Evolutionary conservation across 1,140 invertebrate species (phyloP), one percentile per base, ranked within the genome.

Genomic region (Drosophila dunni): DNA sequence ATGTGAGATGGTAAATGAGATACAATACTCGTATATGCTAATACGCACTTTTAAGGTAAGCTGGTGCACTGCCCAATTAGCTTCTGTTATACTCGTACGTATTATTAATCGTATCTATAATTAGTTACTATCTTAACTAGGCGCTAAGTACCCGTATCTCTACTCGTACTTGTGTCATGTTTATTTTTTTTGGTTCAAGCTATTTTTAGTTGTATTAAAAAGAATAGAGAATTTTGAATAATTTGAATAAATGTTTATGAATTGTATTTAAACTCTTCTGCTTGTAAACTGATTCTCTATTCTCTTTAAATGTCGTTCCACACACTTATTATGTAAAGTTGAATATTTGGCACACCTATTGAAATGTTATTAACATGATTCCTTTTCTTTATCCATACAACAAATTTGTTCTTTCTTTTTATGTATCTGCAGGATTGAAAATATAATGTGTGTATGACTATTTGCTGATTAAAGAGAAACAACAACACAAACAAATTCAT

Each of bases 21-120:
- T 73, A 46, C 70, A 73, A 67, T 68, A 73, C 70, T 68, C 56
- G 56, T 61, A 63, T 66, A 72, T 73, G 79, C 83, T 86, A 81
- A 77, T 29, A 71, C 78, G 86, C 86, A 90, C 86, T 90, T 67
- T 67, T 90, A 90, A 90, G 86, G 86, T 90, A 90, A 90, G 86
- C 86, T 90, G 86, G 83, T 88, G 83, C 83, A 88, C 83, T 78
- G 73, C 83, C 84, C 50, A 61, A 79, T 64, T 64, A 79, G 83
- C 82, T 86, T 85, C 69, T 84, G 75, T 85, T 78, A 38, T 71
- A 78, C 29, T 61, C 46, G 69, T 61, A 62, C 56, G 63, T 79
- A 82, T 66, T 29, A 71, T 33, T 34, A 61, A n/a, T 57, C 42
- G 34, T 57, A 36, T 48, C 33, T 46, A 24, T 42, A 64, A 29